Evolutionary conservation across 1,140 invertebrate genomes (phyloP), one percentile per base, ranked within the genome.

Genomic region (Danaus plexippus): DNA sequence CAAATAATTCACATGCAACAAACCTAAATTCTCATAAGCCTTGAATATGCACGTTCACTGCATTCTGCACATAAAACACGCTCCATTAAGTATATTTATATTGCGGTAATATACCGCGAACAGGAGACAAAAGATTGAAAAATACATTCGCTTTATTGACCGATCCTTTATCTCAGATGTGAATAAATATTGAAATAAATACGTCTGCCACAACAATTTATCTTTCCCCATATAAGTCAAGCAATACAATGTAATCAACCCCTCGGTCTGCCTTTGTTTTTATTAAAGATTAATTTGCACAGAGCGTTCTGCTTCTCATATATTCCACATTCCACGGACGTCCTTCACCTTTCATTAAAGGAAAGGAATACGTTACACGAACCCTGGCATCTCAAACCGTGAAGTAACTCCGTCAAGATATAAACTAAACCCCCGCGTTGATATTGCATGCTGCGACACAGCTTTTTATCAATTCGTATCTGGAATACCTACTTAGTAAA

Each of bases 281-380:
- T 59, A 54, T 11, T 59, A 54, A 56, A 62, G 57, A 67, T 64
- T 44, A 60, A 73, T 69, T 71, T 74, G 63, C 63, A 69, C 65
- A 71, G 74, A 52, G 43, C 55, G 44, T 58, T 59, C 55, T 61
- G 60, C 66, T 65, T 64, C 56, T 59, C 54, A 53, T 59, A 69
- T 70, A 76, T 41, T 57, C 67, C 55, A 66, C 67, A 77, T 79
- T 73, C 74, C 73, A 57, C 54, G 52, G 47, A 57, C 60, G 75
- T 77, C 80, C 80, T 83, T 83, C 78, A 81, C 80, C 78, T 82
- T 83, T 83, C 69, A 61, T 68, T 66, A 69, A 74, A 80, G 68
- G 72, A 75, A 78, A 82, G 77, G 72, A 74, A 73, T 64, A 67
- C 22, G 4, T 32, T 32, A 32, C 22, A 32, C 61, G 67, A 72